Evolutionary conservation across 2,888 invertebrate species (phyloP).

Genomic region (Macrophya alboannulata): DNA sequence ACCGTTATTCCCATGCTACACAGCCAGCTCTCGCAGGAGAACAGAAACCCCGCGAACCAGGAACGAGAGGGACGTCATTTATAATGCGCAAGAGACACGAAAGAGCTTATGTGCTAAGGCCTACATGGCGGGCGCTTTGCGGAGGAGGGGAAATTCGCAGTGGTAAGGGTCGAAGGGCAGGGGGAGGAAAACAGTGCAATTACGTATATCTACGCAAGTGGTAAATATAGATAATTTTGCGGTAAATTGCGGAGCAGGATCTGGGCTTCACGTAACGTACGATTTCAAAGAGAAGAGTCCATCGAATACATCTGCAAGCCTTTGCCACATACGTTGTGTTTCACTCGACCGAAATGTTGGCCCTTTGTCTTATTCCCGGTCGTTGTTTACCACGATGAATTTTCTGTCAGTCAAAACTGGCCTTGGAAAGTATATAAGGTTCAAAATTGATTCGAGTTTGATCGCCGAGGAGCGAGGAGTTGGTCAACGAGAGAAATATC

Average conservation of each 20-base stretch:
- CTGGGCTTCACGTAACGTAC: not conserved
- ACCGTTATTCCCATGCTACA: not conserved
- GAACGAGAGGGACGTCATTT: slow-evolving; percentile 73
- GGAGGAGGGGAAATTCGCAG: slow-evolving; percentile 46
- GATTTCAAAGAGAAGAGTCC: not conserved
- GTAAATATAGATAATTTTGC: not conserved
- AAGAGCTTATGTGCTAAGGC: slow-evolving; percentile 63
- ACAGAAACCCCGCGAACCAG: slow-evolving; percentile 54
- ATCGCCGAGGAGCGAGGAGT: slow-evolving; percentile 16
- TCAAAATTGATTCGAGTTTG: slow-evolving; percentile 44
- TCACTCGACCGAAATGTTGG: not conserved
- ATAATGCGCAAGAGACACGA: slow-evolving; percentile 74
- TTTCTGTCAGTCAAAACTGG: not conserved
- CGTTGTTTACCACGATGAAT: slow-evolving; percentile 8
- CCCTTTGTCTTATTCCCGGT: not conserved
- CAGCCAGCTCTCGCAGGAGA: not conserved
- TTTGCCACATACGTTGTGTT: not conserved
- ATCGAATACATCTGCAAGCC: not conserved
- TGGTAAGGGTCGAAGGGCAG: slow-evolving; percentile 29
- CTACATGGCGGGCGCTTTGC: slow-evolving; percentile 52
- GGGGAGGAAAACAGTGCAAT: not conserved
- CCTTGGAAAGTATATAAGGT: not conserved
- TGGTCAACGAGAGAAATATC: slow-evolving; percentile 51
- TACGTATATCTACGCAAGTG: slow-evolving; percentile 59
- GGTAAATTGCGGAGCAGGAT: not conserved